Evolutionary conservation across 2,797 vertebrate genomes (phyloP).

Genomic region (Enteromius mattozi): DNA sequence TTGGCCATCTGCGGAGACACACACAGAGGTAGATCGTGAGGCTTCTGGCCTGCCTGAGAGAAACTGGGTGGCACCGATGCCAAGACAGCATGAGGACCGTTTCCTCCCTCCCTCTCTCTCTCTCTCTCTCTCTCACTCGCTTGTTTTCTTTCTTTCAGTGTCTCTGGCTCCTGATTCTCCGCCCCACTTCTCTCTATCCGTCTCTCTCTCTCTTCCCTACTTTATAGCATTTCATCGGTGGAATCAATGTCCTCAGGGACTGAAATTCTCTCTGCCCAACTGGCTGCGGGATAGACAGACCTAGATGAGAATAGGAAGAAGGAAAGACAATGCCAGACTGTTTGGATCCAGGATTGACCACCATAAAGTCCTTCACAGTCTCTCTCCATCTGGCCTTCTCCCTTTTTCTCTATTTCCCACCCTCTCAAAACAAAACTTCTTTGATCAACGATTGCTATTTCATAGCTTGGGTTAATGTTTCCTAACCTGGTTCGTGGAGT

Average conservation of each 20-base stretch:
- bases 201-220: slow-evolving; percentile 26
- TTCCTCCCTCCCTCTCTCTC: slow-evolving; percentile 31
- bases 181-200: slow-evolving; percentile 17
- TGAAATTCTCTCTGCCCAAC: slow-evolving; percentile 44
- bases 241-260: slow-evolving; percentile 55
- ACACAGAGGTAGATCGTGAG: slow-evolving; percentile 51
- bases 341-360: slow-evolving; percentile 38
- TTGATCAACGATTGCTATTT: neutral
- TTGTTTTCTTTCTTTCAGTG: slow-evolving; percentile 20
- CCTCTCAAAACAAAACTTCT: neutral
- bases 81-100: slow-evolving; percentile 57
- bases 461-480: neutral
- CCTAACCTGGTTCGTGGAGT: neutral
- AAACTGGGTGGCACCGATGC: slow-evolving; percentile 55
- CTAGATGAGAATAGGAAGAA: slow-evolving; percentile 21
- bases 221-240: slow-evolving; percentile 58
- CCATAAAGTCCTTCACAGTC: slow-evolving; percentile 14
- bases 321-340: slow-evolving; percentile 51
- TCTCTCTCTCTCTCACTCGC: slow-evolving; percentile 7
- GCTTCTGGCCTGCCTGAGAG: slow-evolving; percentile 56
- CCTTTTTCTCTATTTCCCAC: neutral
- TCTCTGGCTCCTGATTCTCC: slow-evolving; percentile 31
- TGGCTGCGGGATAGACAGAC: slow-evolving; percentile 36
- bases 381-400: neutral
- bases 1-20: slow-evolving; percentile 91